These are phyloP conservation scores for Scopus umbretta DNA, from an alignment of 2,113 vertebrate species.

Conservation along the genomic window DNA sequence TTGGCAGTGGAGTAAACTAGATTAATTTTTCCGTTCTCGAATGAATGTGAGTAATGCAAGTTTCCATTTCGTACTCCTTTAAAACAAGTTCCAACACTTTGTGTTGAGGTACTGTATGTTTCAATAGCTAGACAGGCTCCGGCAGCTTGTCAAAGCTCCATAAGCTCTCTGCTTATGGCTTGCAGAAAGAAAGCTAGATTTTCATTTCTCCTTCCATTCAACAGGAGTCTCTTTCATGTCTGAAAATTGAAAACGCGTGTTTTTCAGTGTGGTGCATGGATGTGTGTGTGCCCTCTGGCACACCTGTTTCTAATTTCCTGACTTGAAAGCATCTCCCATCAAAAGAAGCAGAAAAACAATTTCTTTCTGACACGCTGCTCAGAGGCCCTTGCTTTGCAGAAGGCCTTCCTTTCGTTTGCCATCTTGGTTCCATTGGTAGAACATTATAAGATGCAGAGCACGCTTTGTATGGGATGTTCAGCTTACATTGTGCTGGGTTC, in stretches of 20 bases:
- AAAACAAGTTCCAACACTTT: slow-evolving; percentile 36
- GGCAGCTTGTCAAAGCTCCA: slow-evolving; percentile 64
- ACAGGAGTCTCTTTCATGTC: slow-evolving; percentile 91
- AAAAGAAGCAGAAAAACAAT: slow-evolving; percentile 89
- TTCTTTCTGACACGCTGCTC: slow-evolving; percentile 84
- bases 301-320: slow-evolving; percentile 98
- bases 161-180: slow-evolving; percentile 73
- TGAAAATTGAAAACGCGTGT: slow-evolving; percentile 83
- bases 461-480: background rate
- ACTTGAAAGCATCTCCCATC: slow-evolving; percentile 95
- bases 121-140: slow-evolving; percentile 36
- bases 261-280: slow-evolving; percentile 80
- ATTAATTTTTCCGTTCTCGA: background rate
- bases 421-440: slow-evolving; percentile 61
- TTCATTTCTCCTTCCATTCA: slow-evolving; percentile 84
- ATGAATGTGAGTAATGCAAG: background rate
- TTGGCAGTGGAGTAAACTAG: background rate
- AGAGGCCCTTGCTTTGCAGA: slow-evolving; percentile 59
- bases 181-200: slow-evolving; percentile 72
- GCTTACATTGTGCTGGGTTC: slow-evolving; percentile 45
- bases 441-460: slow-evolving; percentile 53
- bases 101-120: slow-evolving; percentile 44
- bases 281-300: slow-evolving; percentile 85
- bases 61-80: slow-evolving; percentile 53
- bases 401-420: slow-evolving; percentile 56